Base-by-base conservation (phyloP, 2,797 vertebrate genomes). In the Spatula versicolor region DNA sequence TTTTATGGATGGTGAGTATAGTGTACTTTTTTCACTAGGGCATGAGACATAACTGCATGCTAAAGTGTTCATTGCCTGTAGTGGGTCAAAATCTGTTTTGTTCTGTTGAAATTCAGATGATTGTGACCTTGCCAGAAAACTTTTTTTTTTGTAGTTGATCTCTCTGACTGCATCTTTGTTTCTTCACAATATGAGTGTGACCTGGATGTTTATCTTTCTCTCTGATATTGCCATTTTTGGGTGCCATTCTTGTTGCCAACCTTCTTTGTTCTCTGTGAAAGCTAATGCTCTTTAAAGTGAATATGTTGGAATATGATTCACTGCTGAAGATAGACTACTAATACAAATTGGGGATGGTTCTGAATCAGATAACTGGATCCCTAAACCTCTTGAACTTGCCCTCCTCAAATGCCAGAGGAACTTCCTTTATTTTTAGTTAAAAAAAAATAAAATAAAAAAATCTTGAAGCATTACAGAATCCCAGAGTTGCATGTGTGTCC, bases 1-100 rank as follows among this genome's bases (percentile, higher is more conserved):
- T 93, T 98, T 98, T 41, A 96, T 98, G 94, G 98, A 98, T 72
- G 98, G 98, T 98, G 74, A 93, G 98, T 97, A 90, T 33, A 63
- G 11, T 52, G 56, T 62, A 35, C 23, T 12, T 64, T 72, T 88
- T 67, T 84, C 45, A 64, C n/a, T 50, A 33, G 35, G 18, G 28
- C 28, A 12, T 6, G 31, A 89, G 45, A 56, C 60, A 80, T 67
- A 60, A 0, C 22, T 39, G 35, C 30, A 16, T 78, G 46, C 54
- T 55, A 2, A 93, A 71, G 19, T 64, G 26, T 26, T 86, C 1
- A 0, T 78, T 91, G 31, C 62, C 33, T 82, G 9, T 68, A 46
- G 62, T 13, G 39, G 13, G 48, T 84, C 50, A 62, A 85, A 88
- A 68, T 71, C 23, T 14, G 20, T 67, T 73, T 20, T 45, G 23